Base-by-base conservation (phyloP, 2,888 invertebrate genomes). In the Pyrgus malvae region DNA sequence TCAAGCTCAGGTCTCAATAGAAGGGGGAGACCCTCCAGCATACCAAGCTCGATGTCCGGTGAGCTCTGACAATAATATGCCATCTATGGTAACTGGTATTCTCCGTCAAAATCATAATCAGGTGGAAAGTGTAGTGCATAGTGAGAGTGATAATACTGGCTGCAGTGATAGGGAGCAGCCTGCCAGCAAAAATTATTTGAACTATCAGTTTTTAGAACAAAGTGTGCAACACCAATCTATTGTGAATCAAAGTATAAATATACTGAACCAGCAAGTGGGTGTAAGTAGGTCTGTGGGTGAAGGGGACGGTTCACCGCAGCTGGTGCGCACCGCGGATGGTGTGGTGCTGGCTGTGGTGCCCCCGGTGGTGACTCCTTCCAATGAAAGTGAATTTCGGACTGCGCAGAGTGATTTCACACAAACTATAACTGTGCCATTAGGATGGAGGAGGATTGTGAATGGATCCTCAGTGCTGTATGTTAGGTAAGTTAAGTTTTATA, bases 131-230 rank as follows among this genome's bases (percentile, higher is more conserved):
- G 70, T 75, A 53, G 74, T 83, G 63, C 78, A 78, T 58, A 78
- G 66, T 64, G 66, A 64, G 50, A 64, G 67, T 72, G 84, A 82
- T 59, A 69, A 71, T 69, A 74, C 74, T 62, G 80, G 76, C 67
- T 74, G 75, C 64, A 69, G 76, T 80, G 85, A 88, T 53, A 78
- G 78, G 70, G 86, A 85, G 62, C 69, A 83, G 59, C 75, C 77
- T 37, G 74, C 80, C 58, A 79, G 78, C 41, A 88, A 87, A 63
- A 82, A 80, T 72, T 85, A 78, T 80, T 80, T 90, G 70, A 90
- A 90, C 83, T 91, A 90, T 75, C 90, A 90, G 72, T 82, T 90
- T 70, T 77, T 90, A 78, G 90, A 90, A 84, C 90, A 90, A 70
- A 90, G 87, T 83, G 85, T 90, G 60, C 83, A 88, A 55, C 90